Evolutionary conservation across 2,888 invertebrate genomes (phyloP).

Genomic region (Hirudinaria manillensis): DNA sequence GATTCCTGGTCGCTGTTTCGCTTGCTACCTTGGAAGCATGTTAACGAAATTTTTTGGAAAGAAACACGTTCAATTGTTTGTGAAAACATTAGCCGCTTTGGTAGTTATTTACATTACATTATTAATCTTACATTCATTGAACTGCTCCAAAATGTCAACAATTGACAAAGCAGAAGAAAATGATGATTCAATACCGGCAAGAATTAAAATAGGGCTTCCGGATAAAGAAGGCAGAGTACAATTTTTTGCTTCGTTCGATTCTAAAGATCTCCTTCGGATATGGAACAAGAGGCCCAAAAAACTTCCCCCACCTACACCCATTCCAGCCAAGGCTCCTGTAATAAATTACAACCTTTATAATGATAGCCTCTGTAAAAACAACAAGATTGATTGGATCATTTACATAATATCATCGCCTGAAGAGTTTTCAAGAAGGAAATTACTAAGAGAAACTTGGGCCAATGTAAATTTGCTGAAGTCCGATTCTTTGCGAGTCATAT

Average conservation of each 20-base stretch:
- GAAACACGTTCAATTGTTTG: slow-evolving; percentile 20
- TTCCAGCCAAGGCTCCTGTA: background rate
- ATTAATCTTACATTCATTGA: slow-evolving; percentile 10
- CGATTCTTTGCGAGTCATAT: slow-evolving; percentile 36
- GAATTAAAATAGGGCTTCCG: slow-evolving; percentile 26
- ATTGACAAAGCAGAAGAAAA: background rate
- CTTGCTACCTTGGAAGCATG: background rate
- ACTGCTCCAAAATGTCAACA: background rate
- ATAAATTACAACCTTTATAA: slow-evolving; percentile 30
- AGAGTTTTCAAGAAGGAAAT: slow-evolving; percentile 37
- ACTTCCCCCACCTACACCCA: no score
- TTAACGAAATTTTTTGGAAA: slow-evolving; percentile 2
- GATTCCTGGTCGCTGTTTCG: no score
- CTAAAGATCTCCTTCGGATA: slow-evolving; percentile 21
- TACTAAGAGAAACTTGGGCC: slow-evolving; percentile 42
- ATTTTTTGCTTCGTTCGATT: slow-evolving; percentile 30
- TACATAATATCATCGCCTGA: slow-evolving; percentile 41
- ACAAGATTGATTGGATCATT: slow-evolving; percentile 34
- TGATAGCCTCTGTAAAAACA: slow-evolving; percentile 32
- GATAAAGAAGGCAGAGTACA: slow-evolving; percentile 23
- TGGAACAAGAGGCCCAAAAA: slow-evolving; percentile 17
- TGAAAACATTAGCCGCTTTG: slow-evolving; percentile 1
- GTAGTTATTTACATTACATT: background rate
- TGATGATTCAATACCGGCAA: slow-evolving; percentile 27
- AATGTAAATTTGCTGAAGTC: slow-evolving; percentile 38